A percentile compares a stretch with the other conserved stretches of the same genome.
These are phyloP conservation scores for Cepaea hortensis DNA, from an alignment of 2,888 invertebrate genomes.

Conservation along the genomic window DNA sequence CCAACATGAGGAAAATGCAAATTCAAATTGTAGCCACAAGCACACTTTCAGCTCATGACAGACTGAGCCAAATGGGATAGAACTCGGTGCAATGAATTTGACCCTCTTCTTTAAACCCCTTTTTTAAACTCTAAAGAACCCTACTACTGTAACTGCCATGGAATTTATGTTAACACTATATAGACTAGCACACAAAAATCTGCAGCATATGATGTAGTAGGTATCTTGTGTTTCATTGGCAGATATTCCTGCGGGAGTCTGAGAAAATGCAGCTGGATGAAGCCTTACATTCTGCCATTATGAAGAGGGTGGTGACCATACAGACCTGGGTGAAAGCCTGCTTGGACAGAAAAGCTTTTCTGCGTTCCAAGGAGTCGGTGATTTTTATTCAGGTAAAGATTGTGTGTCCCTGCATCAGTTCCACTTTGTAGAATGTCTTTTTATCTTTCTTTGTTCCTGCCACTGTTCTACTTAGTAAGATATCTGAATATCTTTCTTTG, in stretches of 20 bases:
- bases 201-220: background rate
- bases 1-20: no score
- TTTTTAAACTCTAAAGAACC: no score
- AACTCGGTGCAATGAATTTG: no score
- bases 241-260: slow-evolving; percentile 91
- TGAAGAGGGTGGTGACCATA: slow-evolving; percentile 92
- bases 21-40: no score
- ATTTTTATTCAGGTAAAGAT: slow-evolving; percentile 82
- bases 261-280: slow-evolving; percentile 94
- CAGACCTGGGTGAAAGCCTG: slow-evolving; percentile 93
- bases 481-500: background rate
- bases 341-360: slow-evolving; percentile 86
- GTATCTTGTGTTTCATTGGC: background rate
- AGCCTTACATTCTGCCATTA: slow-evolving; percentile 93
- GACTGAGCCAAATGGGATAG: no score
- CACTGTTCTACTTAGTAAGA: background rate
- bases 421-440: background rate
- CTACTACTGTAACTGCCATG: no score
- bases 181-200: no score
- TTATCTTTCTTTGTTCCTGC: background rate
- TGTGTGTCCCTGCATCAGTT: background rate
- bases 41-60: no score
- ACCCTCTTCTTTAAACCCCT: no score
- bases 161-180: no score
- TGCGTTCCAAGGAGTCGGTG: slow-evolving; percentile 85